Evolutionary conservation across 2,888 invertebrate species (phyloP).

Genomic region (Tanytarsus gracilentus): DNA sequence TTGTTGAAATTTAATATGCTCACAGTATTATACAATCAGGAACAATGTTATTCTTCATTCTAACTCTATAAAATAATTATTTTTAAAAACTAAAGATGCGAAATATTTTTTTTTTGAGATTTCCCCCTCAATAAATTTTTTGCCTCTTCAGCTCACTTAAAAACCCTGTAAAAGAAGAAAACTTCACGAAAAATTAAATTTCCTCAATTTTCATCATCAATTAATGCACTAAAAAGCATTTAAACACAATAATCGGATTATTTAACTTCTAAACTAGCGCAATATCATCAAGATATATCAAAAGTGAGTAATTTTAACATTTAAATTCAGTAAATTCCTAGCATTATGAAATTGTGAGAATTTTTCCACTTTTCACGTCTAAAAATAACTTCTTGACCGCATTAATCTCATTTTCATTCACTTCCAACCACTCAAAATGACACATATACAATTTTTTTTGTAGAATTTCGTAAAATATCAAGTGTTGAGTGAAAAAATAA

Average conservation of each 20-base stretch:
- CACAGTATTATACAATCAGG: slow-evolving; percentile 42
- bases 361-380: too few relatives aligned
- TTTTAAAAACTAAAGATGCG: slow-evolving; percentile 28
- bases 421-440: too few relatives aligned
- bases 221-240: neutral
- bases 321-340: too few relatives aligned
- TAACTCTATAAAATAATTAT: slow-evolving; percentile 28
- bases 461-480: too few relatives aligned
- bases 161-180: neutral
- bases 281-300: neutral
- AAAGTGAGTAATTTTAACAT: too few relatives aligned
- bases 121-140: neutral
- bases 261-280: neutral
- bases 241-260: neutral
- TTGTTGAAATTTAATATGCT: slow-evolving; percentile 2
- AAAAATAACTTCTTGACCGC: too few relatives aligned
- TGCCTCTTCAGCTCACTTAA: too few relatives aligned
- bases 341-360: too few relatives aligned
- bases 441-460: too few relatives aligned
- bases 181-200: neutral
- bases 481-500: too few relatives aligned
- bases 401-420: too few relatives aligned
- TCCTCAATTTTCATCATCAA: neutral
- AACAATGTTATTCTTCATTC: slow-evolving; percentile 39
- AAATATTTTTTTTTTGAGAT: neutral